Percentiles rank a stretch among this genome's conserved stretches.
These are phyloP conservation scores for Eurytoma adleriae DNA, from an alignment of 2,888 invertebrate genomes.

Conservation along the genomic window DNA sequence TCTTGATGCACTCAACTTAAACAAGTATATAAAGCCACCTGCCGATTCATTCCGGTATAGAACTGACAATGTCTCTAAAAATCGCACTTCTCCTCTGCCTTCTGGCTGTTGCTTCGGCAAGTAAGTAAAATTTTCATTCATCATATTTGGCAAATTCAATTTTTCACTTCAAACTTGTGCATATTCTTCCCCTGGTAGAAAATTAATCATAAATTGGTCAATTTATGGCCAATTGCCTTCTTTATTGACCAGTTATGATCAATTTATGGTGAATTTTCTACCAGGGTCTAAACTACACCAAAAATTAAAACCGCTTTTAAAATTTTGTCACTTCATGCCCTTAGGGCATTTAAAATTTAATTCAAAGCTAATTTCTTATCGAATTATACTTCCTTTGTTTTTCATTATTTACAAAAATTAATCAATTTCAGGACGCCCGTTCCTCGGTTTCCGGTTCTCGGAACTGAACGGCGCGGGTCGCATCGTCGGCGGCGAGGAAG, in stretches of 20 bases:
- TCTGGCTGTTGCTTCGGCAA: conserved; percentile 13
- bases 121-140: neutral
- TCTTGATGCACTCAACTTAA: neutral
- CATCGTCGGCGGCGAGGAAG: conserved; percentile 68
- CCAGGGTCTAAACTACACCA: neutral
- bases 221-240: too few species aligned
- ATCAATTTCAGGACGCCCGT: neutral
- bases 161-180: too few species aligned
- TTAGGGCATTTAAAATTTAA: neutral
- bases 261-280: too few species aligned
- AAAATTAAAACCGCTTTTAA: too few species aligned
- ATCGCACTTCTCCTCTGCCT: conserved; percentile 23
- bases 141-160: too few species aligned
- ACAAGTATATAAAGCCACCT: conserved; percentile 20
- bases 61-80: conserved; percentile 27
- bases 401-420: too few species aligned
- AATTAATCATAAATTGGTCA: too few species aligned
- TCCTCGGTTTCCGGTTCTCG: conserved; percentile 44
- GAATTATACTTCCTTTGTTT: too few species aligned
- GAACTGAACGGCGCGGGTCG: neutral
- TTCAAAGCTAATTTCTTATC: neutral
- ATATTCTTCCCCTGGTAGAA: too few species aligned
- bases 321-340: neutral
- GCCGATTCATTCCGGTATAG: neutral
- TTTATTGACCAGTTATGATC: too few species aligned